Evolutionary conservation across 1,140 invertebrate genomes (phyloP), one percentile per base, ranked within the genome.

Genomic region (Himalopsyche phryganea): DNA sequence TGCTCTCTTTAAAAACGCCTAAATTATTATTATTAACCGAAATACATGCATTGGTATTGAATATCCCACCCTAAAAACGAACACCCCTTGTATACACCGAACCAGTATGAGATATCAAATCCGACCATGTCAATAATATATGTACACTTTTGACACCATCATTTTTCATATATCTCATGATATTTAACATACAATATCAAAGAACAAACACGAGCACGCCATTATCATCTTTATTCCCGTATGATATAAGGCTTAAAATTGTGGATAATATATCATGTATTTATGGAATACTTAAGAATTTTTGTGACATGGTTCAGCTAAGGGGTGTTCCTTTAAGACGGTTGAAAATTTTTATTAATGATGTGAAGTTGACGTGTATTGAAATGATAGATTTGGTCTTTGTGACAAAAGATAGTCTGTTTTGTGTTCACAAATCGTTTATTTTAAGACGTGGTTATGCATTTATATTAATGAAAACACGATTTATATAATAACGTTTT

Each of bases 71-170:
- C n/a, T n/a, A n/a, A n/a, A n/a, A n/a, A n/a, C n/a, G n/a, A n/a
- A n/a, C n/a, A n/a, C n/a, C n/a, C n/a, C n/a, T n/a, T n/a, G n/a
- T n/a, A n/a, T 28, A 28, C 9, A 5, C 9, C 3, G 9, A 28
- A 28, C 23, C 23, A 9, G 23, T 28, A 28, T 28, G 23, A 11
- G 23, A 51, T 15, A 18, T 35, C n/a, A 58, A 55, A 62, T 62
- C 50, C 50, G 40, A 62, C 58, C 60, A 47, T 46, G 50, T 57
- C 60, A 58, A 58, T 62, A 58, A 42, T 40, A 54, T 45, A 33
- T 41, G 35, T n/a, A 28, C 15, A 51, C 48, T 28, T 44, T 23
- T 62, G 60, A 62, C 60, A 49, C 20, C n/a, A 18, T 42, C 33
- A 62, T 62, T 48, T 40, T 46, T 62, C 60, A 62, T 56, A 61